These are phyloP conservation scores for Procambarus clarkii DNA, from an alignment of 1,140 invertebrate species.

Conservation along the genomic window DNA sequence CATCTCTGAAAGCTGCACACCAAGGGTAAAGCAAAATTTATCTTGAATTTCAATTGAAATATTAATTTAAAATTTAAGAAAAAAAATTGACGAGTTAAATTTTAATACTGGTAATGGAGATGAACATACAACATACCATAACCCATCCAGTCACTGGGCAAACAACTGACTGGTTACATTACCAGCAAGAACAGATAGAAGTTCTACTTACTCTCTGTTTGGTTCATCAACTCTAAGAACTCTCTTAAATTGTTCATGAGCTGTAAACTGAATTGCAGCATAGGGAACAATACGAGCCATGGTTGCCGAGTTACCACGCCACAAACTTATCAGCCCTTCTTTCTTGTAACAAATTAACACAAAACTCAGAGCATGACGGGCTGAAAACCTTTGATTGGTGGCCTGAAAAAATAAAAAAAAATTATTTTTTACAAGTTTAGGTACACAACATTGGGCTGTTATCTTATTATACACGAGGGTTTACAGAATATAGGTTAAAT, in stretches of 20 bases:
- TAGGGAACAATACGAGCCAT: conserved; percentile 98
- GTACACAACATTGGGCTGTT: too few relatives aligned
- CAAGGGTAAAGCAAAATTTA: too few relatives aligned
- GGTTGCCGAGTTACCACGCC: conserved; percentile 98
- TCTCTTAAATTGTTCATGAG: conserved; percentile 97
- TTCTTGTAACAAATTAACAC: conserved; percentile 72
- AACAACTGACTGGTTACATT: neutral
- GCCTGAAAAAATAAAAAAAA: conserved; percentile 51
- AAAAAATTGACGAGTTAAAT: too few relatives aligned
- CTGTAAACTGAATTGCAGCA: conserved; percentile 96
- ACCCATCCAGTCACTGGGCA: too few relatives aligned
- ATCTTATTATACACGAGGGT: too few relatives aligned
- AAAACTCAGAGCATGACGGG: conserved; percentile 68
- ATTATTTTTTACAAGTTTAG: too few relatives aligned
- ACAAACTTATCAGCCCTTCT: conserved; percentile 89
- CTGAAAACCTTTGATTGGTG: conserved; percentile 67
- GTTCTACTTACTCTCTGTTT: conserved; percentile 77
- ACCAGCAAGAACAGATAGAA: neutral
- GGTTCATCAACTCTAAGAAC: conserved; percentile 84
- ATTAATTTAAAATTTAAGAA: too few relatives aligned
- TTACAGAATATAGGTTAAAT: too few relatives aligned
- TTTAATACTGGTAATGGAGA: too few relatives aligned
- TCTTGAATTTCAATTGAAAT: too few relatives aligned
- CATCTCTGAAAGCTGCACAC: too few relatives aligned
- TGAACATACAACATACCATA: too few relatives aligned